Conservation (phyloP, 2,113 vertebrate genomes). For the Solea senegalensis region DNA sequence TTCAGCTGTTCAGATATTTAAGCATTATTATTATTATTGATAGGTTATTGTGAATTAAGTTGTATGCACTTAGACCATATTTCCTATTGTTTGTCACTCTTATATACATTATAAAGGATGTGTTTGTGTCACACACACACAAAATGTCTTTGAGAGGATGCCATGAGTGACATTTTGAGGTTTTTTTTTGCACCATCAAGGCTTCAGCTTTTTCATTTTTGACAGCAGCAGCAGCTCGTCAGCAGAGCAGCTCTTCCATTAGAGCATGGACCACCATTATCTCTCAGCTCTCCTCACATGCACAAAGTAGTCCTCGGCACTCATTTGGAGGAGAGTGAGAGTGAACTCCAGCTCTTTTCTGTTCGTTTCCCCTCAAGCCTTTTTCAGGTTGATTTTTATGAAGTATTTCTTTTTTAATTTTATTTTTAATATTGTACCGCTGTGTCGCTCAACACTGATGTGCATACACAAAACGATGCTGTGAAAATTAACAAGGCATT, state of each 20-base stretch:
- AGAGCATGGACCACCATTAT: slow-evolving; percentile 38
- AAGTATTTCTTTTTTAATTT: background rate
- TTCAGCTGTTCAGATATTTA: slow-evolving; percentile 1
- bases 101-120: background rate
- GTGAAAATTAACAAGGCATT: slow-evolving; percentile 28
- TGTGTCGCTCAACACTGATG: slow-evolving; percentile 10
- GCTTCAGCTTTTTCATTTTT: slow-evolving; percentile 55
- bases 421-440: slow-evolving; percentile 1
- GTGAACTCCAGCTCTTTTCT: slow-evolving; percentile 4
- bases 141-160: slow-evolving; percentile 6
- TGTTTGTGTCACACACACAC: slow-evolving; percentile 15
- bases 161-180: slow-evolving; percentile 43
- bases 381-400: background rate
- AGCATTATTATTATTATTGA: too few species aligned
- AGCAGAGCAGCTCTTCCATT: slow-evolving; percentile 44
- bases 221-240: slow-evolving; percentile 53
- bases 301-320: slow-evolving; percentile 36
- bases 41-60: background rate
- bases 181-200: slow-evolving; percentile 25
- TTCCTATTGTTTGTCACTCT: slow-evolving; percentile 4
- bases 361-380: slow-evolving; percentile 1
- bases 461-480: slow-evolving; percentile 3
- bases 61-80: background rate
- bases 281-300: slow-evolving; percentile 29
- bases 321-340: slow-evolving; percentile 32